Evolutionary conservation across 2,113 vertebrate species (phyloP).

Genomic region (Eurypyga helias): DNA sequence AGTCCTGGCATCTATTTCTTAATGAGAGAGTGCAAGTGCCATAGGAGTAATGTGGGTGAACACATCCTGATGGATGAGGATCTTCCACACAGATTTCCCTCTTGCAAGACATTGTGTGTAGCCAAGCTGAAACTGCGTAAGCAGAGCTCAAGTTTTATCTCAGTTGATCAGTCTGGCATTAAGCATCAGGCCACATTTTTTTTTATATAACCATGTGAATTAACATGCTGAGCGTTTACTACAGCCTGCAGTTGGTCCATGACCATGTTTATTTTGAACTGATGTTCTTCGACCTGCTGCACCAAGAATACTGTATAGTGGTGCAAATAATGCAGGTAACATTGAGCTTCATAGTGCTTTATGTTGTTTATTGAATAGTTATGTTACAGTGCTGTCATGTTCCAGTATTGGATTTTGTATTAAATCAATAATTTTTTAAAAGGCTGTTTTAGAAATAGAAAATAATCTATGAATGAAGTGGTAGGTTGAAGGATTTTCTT

Average conservation of each 20-base stretch:
- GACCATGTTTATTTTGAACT: fast-evolving
- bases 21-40: neutral
- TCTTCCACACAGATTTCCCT: neutral
- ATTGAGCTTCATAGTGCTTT: neutral
- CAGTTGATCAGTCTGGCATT: neutral
- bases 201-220: neutral
- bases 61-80: neutral
- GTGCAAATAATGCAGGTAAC: neutral
- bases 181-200: neutral
- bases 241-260: neutral
- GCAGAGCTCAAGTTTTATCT: neutral
- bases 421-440: neutral
- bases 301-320: neutral
- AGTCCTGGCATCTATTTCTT: neutral
- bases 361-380: neutral
- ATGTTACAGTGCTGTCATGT: neutral
- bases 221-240: neutral
- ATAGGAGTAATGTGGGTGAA: neutral
- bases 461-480: neutral
- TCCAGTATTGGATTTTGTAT: neutral
- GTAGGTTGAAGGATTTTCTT: neutral
- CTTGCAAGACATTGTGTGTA: neutral
- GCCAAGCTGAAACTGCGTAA: neutral
- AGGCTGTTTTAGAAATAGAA: neutral
- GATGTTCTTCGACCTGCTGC: neutral